These are phyloP conservation scores for Artemia franciscana DNA, from an alignment of 1,140 invertebrate genomes.

Conservation along the genomic window DNA sequence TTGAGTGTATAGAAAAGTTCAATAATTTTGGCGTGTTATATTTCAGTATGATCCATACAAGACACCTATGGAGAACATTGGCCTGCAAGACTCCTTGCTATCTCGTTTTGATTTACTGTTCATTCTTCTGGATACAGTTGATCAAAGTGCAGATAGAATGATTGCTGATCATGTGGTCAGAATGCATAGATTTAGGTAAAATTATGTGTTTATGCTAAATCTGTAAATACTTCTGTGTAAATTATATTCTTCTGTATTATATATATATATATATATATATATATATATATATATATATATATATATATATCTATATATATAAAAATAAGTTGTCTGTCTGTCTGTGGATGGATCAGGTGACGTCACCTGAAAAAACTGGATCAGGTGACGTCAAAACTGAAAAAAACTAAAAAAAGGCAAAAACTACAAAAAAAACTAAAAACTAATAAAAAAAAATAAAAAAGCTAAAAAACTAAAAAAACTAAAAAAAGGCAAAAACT, in stretches of 20 bases:
- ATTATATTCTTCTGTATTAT: background rate
- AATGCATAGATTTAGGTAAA: slow-evolving; percentile 74
- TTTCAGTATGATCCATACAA: slow-evolving; percentile 99
- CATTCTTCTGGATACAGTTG: slow-evolving; percentile 79
- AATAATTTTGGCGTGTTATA: too few species aligned
- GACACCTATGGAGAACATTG: slow-evolving; percentile 99
- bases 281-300: background rate
- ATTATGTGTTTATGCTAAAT: slow-evolving; percentile 4
- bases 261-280: background rate
- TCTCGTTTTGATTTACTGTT: slow-evolving; percentile 98
- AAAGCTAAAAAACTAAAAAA: too few species aligned
- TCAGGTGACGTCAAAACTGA: too few species aligned
- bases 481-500: too few species aligned
- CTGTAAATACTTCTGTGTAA: slow-evolving; percentile 1
- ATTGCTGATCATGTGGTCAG: slow-evolving; percentile 92
- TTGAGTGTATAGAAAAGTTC: too few species aligned
- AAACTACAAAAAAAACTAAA: too few species aligned
- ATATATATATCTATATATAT: too few species aligned
- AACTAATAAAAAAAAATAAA: too few species aligned
- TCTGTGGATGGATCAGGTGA: too few species aligned
- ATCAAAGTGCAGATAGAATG: slow-evolving; percentile 65
- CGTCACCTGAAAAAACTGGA: too few species aligned
- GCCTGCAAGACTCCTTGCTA: slow-evolving; percentile 85
- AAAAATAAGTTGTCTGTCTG: too few species aligned
- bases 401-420: too few species aligned